Percentiles rank a stretch among this genome's conserved stretches.
phyloP scores from a whole-genome alignment of 2,888 invertebrate species.

The Cactoblastis cactorum region DNA sequence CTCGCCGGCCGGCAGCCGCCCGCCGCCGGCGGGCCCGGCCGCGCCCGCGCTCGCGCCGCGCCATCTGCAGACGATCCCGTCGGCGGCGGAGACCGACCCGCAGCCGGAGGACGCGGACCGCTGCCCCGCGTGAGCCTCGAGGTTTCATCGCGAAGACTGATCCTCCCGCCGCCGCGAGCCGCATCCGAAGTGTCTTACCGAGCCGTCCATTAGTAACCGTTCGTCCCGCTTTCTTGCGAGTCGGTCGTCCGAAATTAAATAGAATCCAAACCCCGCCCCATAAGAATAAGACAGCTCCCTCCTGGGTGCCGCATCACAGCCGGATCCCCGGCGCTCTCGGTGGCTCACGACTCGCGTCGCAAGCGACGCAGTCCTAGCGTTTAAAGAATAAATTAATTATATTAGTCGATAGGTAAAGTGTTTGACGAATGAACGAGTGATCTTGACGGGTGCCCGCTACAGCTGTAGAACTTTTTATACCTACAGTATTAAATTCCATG shows the following conservation, averaged over 20 bases:
- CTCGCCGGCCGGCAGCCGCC: conserved; percentile 50
- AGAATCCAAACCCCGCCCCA: not conserved
- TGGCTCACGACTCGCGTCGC: not conserved
- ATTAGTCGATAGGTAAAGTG: conserved; percentile 1
- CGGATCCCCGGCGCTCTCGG: conserved; percentile 3
- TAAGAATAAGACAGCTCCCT: not conserved
- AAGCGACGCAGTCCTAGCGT: not conserved
- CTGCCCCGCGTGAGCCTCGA: conserved; percentile 25
- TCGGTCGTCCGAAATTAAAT: not conserved
- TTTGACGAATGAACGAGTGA: conserved; percentile 9
- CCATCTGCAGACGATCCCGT: conserved; percentile 60
- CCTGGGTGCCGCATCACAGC: not conserved
- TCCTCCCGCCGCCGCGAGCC: conserved; percentile 17
- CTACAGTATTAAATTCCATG: conserved; percentile 45
- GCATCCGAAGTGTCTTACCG: conserved; percentile 32
- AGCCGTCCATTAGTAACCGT: conserved; percentile 40
- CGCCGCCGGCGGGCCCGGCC: conserved; percentile 82
- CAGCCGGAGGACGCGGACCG: conserved; percentile 48
- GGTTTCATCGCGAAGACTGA: conserved; percentile 9
- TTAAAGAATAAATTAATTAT: not conserved
- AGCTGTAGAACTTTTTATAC: conserved; percentile 33
- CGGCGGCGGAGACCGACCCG: conserved; percentile 60
- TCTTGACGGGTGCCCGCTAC: conserved; percentile 6
- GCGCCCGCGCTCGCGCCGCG: conserved; percentile 43
- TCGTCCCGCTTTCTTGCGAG: not conserved